Evolutionary conservation across 2,888 invertebrate species (phyloP).

Genomic region (Apamea sordens): DNA sequence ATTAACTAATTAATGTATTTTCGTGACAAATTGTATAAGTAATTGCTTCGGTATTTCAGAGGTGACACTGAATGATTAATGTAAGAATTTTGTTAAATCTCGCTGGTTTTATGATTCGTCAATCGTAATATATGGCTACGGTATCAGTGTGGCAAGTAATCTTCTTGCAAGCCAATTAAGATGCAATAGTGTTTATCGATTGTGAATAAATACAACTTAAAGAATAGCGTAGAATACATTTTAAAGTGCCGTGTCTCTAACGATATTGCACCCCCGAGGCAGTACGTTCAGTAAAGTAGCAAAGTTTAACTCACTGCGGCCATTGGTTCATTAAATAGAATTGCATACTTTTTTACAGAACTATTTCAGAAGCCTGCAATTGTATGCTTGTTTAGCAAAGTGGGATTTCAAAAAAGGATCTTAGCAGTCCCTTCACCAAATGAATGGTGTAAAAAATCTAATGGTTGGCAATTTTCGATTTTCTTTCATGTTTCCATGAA

Average conservation of each 20-base stretch:
- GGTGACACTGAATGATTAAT: neutral
- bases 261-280: constrained; percentile 7
- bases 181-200: neutral
- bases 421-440: neutral
- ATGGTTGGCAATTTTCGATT: neutral
- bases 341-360: neutral
- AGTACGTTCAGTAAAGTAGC: neutral
- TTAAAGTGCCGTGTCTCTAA: neutral
- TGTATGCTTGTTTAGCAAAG: neutral
- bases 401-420: no score
- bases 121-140: neutral
- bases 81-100: neutral
- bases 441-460: neutral
- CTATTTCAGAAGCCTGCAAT: neutral
- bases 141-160: neutral
- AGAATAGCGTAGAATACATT: neutral
- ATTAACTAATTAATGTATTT: neutral
- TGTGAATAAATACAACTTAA: neutral
- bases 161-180: neutral
- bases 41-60: neutral
- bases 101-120: neutral
- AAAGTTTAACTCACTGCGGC: neutral
- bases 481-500: neutral
- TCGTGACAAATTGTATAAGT: constrained; percentile 15
- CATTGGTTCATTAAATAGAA: constrained; percentile 5